Evolutionary conservation across 2,888 invertebrate genomes (phyloP).

Genomic region (Sinhomidia bicolor): DNA sequence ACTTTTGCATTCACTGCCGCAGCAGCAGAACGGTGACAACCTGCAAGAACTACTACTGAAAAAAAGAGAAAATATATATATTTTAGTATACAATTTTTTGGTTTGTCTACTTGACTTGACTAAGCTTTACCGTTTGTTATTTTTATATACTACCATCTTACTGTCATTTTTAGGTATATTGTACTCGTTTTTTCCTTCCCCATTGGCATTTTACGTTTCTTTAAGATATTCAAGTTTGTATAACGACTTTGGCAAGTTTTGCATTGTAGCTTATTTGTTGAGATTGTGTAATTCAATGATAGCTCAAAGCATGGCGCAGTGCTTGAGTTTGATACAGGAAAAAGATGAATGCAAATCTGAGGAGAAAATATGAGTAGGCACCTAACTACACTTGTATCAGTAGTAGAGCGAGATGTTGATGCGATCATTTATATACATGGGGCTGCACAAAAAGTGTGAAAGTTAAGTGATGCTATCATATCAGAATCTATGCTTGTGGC

Average conservation of each 20-base stretch:
- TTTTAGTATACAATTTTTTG: too few species aligned
- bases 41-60: too few species aligned
- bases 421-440: constrained; percentile 33
- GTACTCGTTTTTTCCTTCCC: neutral
- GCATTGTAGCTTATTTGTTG: constrained; percentile 24
- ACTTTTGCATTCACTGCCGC: neutral
- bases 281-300: constrained; percentile 13
- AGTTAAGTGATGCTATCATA: constrained; percentile 20
- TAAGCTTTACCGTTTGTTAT: neutral
- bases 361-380: neutral
- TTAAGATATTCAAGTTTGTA: neutral
- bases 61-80: too few species aligned
- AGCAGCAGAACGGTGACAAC: too few species aligned
- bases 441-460: constrained; percentile 12
- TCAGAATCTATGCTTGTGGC: neutral
- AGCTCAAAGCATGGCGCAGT: neutral
- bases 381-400: too few species aligned
- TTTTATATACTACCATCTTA: neutral
- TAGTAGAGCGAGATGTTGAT: constrained; percentile 3
- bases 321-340: neutral
- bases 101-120: neutral
- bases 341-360: neutral
- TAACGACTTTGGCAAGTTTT: neutral
- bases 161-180: too few species aligned
- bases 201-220: neutral